These are phyloP conservation scores for Gadopsis bispinosus DNA, from an alignment of 2,797 vertebrate species.

Conservation along the genomic window DNA sequence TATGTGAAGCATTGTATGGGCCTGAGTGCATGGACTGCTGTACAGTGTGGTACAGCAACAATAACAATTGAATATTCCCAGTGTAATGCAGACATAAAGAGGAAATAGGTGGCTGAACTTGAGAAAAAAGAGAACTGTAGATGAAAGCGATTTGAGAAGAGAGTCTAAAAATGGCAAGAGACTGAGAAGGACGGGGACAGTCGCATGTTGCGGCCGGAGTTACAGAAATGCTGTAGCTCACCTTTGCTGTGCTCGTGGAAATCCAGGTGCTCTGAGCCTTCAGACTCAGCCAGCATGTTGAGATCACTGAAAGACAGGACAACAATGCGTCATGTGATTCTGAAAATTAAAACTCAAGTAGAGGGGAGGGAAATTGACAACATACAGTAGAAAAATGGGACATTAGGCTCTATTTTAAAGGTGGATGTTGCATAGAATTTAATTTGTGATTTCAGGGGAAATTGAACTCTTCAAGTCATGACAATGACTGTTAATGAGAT, in stretches of 20 bases:
- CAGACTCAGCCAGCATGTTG: slow-evolving; percentile 95
- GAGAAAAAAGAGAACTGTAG: slow-evolving; percentile 23
- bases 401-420: slow-evolving; percentile 1
- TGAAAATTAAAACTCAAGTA: neutral
- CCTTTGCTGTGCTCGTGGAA: slow-evolving; percentile 92
- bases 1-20: slow-evolving; percentile 48
- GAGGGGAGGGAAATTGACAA: neutral
- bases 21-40: slow-evolving; percentile 65
- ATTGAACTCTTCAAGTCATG: slow-evolving; percentile 9
- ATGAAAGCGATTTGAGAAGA: slow-evolving; percentile 19
- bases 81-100: slow-evolving; percentile 17
- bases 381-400: neutral
- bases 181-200: neutral
- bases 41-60: neutral
- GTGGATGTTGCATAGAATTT: neutral
- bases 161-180: slow-evolving; percentile 12
- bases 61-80: neutral
- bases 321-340: neutral
- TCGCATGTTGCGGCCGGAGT: neutral
- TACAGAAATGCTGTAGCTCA: slow-evolving; percentile 50
- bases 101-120: slow-evolving; percentile 21
- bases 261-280: slow-evolving; percentile 90
- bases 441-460: neutral
- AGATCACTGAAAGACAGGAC: slow-evolving; percentile 87
- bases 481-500: neutral